A percentile compares a stretch with the other conserved stretches of the same genome.
phyloP scores from a whole-genome alignment of 92 coral and sea anemone species.

The Ricordea florida region DNA sequence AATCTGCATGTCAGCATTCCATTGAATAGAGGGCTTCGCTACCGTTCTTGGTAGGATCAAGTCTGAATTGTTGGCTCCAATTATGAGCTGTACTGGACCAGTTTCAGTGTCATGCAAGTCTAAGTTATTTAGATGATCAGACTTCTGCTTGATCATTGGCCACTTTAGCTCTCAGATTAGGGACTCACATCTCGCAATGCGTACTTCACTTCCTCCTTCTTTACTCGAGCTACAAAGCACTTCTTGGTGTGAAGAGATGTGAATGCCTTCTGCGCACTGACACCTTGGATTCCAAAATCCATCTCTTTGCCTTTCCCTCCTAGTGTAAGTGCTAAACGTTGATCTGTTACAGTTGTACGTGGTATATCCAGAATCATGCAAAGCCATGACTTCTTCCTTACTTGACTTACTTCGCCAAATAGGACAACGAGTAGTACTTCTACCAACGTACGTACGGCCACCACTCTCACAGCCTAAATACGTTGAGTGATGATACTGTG shows the following conservation, averaged over 20 bases:
- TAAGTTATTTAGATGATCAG: not conserved
- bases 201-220: conserved; percentile 2
- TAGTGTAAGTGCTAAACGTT: not conserved
- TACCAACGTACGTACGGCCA: not conserved
- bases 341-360: not conserved
- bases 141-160: conserved; percentile 13
- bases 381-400: not conserved
- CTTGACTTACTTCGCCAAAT: not conserved
- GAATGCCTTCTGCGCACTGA: not conserved
- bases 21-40: conserved; percentile 6
- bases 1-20: not conserved
- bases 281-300: not conserved
- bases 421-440: not conserved
- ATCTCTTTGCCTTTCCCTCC: not conserved
- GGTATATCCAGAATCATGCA: too few relatives aligned
- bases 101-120: conserved; percentile 11
- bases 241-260: not conserved
- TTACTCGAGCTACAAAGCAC: not conserved
- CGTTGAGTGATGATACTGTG: not conserved
- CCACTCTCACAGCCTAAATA: not conserved
- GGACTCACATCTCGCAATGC: conserved; percentile 11
- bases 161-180: not conserved
- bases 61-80: conserved; percentile 30
- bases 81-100: not conserved
- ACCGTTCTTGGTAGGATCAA: conserved; percentile 15